Percentiles rank a stretch among this genome's conserved stretches.
These are phyloP conservation scores for Puffinus mauretanicus DNA, from an alignment of 2,113 vertebrate species.

Conservation along the genomic window DNA sequence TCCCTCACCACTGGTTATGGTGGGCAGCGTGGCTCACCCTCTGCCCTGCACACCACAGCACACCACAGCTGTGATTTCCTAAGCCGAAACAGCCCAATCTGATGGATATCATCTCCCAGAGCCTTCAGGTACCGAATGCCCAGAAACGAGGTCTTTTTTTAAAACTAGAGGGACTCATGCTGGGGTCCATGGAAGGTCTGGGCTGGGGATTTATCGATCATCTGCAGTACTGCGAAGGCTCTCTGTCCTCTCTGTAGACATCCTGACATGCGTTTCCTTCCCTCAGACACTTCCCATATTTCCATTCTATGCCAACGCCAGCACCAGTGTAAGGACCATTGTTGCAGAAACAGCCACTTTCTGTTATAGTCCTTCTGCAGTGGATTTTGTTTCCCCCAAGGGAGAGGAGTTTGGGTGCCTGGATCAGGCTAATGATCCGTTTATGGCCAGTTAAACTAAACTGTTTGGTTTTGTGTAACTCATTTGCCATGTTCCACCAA, in stretches of 20 bases:
- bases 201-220: background rate
- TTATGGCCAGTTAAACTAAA: background rate
- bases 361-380: background rate
- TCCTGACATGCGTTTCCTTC: background rate
- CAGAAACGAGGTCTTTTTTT: background rate
- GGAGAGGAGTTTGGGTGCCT: background rate
- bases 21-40: background rate
- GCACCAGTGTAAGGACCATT: fast-evolving
- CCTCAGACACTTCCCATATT: background rate
- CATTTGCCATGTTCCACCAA: background rate
- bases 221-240: background rate
- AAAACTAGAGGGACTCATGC: background rate
- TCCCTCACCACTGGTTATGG: fast-evolving
- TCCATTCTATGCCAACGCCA: fast-evolving
- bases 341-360: background rate
- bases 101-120: background rate
- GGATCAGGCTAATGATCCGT: fast-evolving
- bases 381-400: background rate
- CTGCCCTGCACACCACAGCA: background rate
- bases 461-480: background rate
- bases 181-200: background rate
- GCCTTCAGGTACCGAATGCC: background rate
- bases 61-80: background rate
- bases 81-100: background rate
- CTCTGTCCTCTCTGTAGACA: background rate